A percentile compares a stretch with the other conserved stretches of the same genome.
These are phyloP conservation scores for Coenonympha glycerion DNA, from an alignment of 2,888 invertebrate species.

Conservation along the genomic window DNA sequence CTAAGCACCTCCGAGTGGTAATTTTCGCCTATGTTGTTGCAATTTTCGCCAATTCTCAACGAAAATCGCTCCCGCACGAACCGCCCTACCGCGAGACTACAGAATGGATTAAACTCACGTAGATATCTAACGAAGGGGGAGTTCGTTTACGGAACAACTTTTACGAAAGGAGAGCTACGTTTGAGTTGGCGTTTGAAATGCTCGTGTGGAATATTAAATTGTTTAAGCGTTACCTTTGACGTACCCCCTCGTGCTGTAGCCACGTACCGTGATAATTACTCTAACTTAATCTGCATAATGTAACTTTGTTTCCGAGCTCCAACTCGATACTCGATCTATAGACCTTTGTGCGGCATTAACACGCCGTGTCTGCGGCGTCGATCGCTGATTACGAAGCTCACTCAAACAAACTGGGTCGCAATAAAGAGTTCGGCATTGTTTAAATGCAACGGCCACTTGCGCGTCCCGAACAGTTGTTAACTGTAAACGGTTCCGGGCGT, in stretches of 20 bases:
- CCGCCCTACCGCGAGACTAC: slow-evolving; percentile 45
- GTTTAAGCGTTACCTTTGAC: slow-evolving; percentile 72
- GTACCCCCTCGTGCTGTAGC: slow-evolving; percentile 49
- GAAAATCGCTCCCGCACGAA: slow-evolving; percentile 58
- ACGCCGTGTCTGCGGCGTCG: slow-evolving; percentile 29
- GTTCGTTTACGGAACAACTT: slow-evolving; percentile 71
- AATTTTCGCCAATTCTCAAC: slow-evolving; percentile 70
- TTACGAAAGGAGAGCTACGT: slow-evolving; percentile 68
- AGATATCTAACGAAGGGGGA: slow-evolving; percentile 73
- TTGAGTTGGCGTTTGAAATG: slow-evolving; percentile 71
- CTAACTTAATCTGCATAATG: slow-evolving; percentile 56
- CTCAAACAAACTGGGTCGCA: slow-evolving; percentile 39
- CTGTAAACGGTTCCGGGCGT: slow-evolving; percentile 46
- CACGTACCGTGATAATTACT: slow-evolving; percentile 65
- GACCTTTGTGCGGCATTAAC: slow-evolving; percentile 34
- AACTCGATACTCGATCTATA: slow-evolving; percentile 33
- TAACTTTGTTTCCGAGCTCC: slow-evolving; percentile 47
- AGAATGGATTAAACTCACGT: slow-evolving; percentile 73
- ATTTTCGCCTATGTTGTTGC: slow-evolving; percentile 71
- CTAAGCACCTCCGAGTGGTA: slow-evolving; percentile 66
- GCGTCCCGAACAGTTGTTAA: slow-evolving; percentile 36
- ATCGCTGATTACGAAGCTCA: slow-evolving; percentile 36
- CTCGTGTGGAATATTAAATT: slow-evolving; percentile 75
- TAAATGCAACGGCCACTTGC: slow-evolving; percentile 37
- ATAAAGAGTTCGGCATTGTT: slow-evolving; percentile 35